A percentile compares a stretch with the other conserved stretches of the same genome.
phyloP scores from a whole-genome alignment of 2,113 vertebrate genomes.

The Danionella cerebrum region DNA sequence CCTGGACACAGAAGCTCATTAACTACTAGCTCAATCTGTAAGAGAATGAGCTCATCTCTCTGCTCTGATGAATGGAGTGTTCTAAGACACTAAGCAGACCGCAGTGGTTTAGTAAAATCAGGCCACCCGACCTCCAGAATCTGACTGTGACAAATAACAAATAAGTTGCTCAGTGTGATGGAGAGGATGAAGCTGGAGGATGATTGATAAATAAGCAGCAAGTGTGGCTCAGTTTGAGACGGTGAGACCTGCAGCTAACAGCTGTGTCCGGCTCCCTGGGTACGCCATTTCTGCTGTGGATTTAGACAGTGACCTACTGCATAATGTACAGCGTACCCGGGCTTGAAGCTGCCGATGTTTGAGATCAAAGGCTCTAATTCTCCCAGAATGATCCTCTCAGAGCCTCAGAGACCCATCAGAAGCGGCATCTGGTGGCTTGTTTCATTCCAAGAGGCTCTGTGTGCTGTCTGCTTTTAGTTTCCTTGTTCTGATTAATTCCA shows the following conservation, averaged over 20 bases:
- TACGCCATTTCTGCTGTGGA: slow-evolving; percentile 19
- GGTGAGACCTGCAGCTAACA: slow-evolving; percentile 1
- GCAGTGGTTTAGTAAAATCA: slow-evolving; percentile 9
- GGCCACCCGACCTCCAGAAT: slow-evolving; percentile 36
- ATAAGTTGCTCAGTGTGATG: slow-evolving; percentile 25
- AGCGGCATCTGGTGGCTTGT: slow-evolving; percentile 4
- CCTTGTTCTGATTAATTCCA: slow-evolving; percentile 8
- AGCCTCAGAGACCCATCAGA: slow-evolving; percentile 15
- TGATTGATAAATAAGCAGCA: slow-evolving; percentile 34
- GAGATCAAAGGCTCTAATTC: slow-evolving; percentile 1
- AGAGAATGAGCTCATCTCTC: neutral
- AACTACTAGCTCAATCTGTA: neutral
- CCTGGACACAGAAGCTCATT: no score
- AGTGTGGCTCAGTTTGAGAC: slow-evolving; percentile 13
- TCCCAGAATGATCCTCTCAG: neutral
- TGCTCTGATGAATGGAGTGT: slow-evolving; percentile 36
- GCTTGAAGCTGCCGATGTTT: slow-evolving; percentile 9
- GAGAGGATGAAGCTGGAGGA: slow-evolving; percentile 15
- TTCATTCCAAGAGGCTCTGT: slow-evolving; percentile 12
- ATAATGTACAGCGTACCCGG: neutral
- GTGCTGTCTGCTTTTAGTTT: slow-evolving; percentile 21
- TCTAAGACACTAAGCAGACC: slow-evolving; percentile 50
- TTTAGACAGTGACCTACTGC: neutral
- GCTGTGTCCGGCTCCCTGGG: slow-evolving; percentile 26
- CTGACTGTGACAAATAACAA: slow-evolving; percentile 49